Evolutionary conservation across 2,113 vertebrate species (phyloP), one percentile per base, ranked within the genome.

Genomic region (Salminus brasiliensis): DNA sequence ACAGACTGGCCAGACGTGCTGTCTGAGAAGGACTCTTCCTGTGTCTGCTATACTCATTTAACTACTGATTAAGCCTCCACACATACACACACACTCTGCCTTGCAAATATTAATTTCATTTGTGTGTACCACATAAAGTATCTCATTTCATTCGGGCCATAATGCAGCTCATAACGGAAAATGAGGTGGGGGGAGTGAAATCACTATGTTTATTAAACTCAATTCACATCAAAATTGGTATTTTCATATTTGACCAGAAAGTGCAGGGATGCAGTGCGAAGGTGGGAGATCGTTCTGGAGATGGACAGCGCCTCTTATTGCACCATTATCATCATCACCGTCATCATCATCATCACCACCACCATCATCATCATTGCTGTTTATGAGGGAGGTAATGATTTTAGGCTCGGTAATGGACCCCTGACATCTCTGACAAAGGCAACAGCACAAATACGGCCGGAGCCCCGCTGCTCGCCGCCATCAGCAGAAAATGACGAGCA

Each of bases 171-270:
- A 74, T 79, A 81, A 79, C n/a, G n/a, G 76, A 79, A 72, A 76
- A 80, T 63, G 72, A 74, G 74, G 29, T 34, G 49, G 45, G 67
- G 12, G 71, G 72, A 59, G 45, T 47, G 69, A 80, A 80, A 76
- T 74, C 41, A 39, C 66, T 68, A 47, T 85, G 81, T 85, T 85
- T 85, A 83, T 80, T 85, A 85, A 83, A 85, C 66, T 86, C 83
- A 72, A 59, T 84, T 84, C 65, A 47, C 27, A 47, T 69, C 74
- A 65, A 74, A 84, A 83, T 76, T 75, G 74, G 72, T 79, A 74
- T 84, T 80, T 86, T 84, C 59, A 76, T 81, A 76, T 79, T 79
- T 75, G 81, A 76, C 49, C 71, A 69, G 72, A 76, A 85, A 53
- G 80, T 78, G 45, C 45, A 78, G 73, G 52, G 81, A 73, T 43